Percentiles rank a stretch among this genome's conserved stretches.
phyloP scores from a whole-genome alignment of 2,888 invertebrate genomes.

The Hyppa rectilinea region DNA sequence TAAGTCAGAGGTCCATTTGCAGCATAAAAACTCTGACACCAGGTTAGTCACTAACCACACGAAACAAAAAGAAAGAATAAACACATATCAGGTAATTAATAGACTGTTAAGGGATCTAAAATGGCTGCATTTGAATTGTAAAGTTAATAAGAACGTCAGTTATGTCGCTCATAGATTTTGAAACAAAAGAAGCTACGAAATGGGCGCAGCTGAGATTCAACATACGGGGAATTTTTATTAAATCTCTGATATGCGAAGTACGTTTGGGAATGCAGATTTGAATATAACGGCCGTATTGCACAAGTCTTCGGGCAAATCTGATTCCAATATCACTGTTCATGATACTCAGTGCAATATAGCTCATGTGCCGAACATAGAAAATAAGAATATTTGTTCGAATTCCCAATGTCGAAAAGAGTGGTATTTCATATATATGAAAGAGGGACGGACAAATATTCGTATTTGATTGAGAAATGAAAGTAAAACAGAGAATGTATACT shows the following conservation, averaged over 20 bases:
- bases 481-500: slow-evolving; percentile 15
- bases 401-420: slow-evolving; percentile 24
- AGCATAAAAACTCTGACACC: too few species aligned
- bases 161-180: slow-evolving; percentile 51
- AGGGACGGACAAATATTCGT: slow-evolving; percentile 37
- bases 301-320: slow-evolving; percentile 64
- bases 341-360: slow-evolving; percentile 72
- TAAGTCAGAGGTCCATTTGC: too few species aligned
- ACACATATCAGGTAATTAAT: too few species aligned
- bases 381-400: slow-evolving; percentile 59
- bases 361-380: slow-evolving; percentile 61
- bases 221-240: slow-evolving; percentile 81
- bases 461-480: slow-evolving; percentile 52
- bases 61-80: too few species aligned
- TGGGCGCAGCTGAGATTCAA: slow-evolving; percentile 73
- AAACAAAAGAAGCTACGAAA: slow-evolving; percentile 71
- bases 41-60: too few species aligned
- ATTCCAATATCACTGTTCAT: slow-evolving; percentile 77
- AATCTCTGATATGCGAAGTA: slow-evolving; percentile 83
- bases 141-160: slow-evolving; percentile 44
- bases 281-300: slow-evolving; percentile 77
- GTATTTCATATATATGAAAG: slow-evolving; percentile 44
- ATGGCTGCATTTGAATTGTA: slow-evolving; percentile 5
- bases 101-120: too few species aligned
- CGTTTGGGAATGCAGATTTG: slow-evolving; percentile 80